phyloP scores from a whole-genome alignment of 37 sponge, comb jelly and placozoan species.

The Axinella damicornis region DNA sequence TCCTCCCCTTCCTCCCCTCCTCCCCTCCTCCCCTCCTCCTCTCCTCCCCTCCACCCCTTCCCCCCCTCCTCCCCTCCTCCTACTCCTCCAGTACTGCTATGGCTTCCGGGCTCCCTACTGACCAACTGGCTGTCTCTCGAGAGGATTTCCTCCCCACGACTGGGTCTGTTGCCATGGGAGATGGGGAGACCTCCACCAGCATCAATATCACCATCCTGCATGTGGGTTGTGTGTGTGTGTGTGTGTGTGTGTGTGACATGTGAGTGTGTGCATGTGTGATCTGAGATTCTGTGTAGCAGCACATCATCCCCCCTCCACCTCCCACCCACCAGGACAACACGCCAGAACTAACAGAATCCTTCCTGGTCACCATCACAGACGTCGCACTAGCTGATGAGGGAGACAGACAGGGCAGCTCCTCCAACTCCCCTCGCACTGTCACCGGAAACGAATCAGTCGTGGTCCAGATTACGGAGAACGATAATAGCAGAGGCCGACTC shows the following conservation, averaged over 20 bases:
- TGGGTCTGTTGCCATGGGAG: constrained; percentile 32
- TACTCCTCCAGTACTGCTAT: constrained; percentile 27
- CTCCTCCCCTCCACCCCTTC: background rate
- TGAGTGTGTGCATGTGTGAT: background rate
- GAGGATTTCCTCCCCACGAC: constrained; percentile 55
- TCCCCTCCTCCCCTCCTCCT: background rate
- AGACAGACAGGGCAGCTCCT: constrained; percentile 38
- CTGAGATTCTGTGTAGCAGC: background rate
- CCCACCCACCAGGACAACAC: constrained; percentile 50
- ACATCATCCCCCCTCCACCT: background rate
- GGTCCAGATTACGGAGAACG: constrained; percentile 70
- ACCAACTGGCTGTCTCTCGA: constrained; percentile 22
- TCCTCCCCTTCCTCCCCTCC: background rate
- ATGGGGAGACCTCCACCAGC: constrained; percentile 44
- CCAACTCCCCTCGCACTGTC: constrained; percentile 50
- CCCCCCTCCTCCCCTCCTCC: background rate
- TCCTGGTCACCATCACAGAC: constrained; percentile 71
- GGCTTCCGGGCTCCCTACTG: background rate
- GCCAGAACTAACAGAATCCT: constrained; percentile 71
- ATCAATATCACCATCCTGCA: constrained; percentile 71
- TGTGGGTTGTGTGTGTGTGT: constrained; percentile 32
- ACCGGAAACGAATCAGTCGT: constrained; percentile 24
- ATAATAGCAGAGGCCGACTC: constrained; percentile 72
- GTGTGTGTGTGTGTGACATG: background rate
- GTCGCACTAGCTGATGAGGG: constrained; percentile 66